Conservation (phyloP, 2,113 vertebrate genomes). For the Odocoileus hemionus region DNA sequence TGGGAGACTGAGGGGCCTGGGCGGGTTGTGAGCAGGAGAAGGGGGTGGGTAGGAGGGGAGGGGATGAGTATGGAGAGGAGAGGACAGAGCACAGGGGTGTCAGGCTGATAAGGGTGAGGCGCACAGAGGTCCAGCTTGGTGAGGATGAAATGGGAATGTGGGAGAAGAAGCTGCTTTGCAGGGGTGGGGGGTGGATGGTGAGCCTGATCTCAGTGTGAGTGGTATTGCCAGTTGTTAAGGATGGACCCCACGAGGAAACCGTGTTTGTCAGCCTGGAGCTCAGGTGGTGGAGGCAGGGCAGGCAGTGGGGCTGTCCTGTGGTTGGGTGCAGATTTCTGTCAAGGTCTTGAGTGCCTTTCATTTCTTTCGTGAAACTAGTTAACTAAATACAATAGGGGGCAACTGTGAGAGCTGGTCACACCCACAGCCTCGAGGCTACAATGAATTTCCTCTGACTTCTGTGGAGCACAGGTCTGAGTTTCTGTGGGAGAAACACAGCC, state of each 20-base stretch:
- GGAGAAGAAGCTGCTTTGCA: not conserved
- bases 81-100: not conserved
- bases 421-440: accelerated
- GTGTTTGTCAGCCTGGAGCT: not conserved
- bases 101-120: accelerated
- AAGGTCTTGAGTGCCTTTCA: not conserved
- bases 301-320: accelerated
- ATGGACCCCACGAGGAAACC: not conserved
- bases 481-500: not conserved
- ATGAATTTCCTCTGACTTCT: accelerated
- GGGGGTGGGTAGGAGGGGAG: no score
- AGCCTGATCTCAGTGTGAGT: not conserved
- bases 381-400: not conserved
- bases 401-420: not conserved
- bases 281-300: not conserved
- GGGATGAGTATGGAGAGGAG: no score
- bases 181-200: not conserved
- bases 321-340: not conserved
- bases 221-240: not conserved
- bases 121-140: not conserved
- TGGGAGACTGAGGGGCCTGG: not conserved
- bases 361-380: not conserved
- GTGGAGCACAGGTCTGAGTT: accelerated
- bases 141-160: not conserved
- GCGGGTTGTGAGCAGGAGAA: not conserved